A percentile compares a stretch with the other conserved stretches of the same genome.
phyloP scores from a whole-genome alignment of 2,888 invertebrate genomes.

The Ormyrus pomaceus region DNA sequence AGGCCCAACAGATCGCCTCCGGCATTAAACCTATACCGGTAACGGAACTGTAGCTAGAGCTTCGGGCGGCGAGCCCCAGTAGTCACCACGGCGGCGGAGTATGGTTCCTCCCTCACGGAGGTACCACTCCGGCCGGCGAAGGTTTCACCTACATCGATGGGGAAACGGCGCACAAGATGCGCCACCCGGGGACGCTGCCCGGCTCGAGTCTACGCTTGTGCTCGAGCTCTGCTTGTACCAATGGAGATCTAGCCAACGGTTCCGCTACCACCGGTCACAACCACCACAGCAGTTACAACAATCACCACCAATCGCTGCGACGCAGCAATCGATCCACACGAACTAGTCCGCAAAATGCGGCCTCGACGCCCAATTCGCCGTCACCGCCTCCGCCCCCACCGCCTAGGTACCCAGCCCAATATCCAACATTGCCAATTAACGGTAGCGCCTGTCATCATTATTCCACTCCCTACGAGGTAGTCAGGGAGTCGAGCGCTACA shows the following conservation, averaged over 20 bases:
- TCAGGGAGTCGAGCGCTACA: slow-evolving; percentile 39
- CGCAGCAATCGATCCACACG: slow-evolving; percentile 56
- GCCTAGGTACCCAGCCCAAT: slow-evolving; percentile 66
- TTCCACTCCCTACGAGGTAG: slow-evolving; percentile 61
- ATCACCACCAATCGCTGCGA: slow-evolving; percentile 55
- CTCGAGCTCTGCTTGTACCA: slow-evolving; percentile 54
- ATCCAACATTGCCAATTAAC: slow-evolving; percentile 72
- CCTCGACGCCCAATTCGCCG: slow-evolving; percentile 45
- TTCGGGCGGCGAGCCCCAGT: slow-evolving; percentile 86
- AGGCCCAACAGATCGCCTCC: slow-evolving; percentile 65
- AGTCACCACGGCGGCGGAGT: slow-evolving; percentile 80
- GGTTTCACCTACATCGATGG: slow-evolving; percentile 87
- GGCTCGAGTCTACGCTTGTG: slow-evolving; percentile 63
- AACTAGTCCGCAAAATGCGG: slow-evolving; percentile 42
- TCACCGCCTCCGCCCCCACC: slow-evolving; percentile 63
- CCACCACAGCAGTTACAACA: slow-evolving; percentile 16
- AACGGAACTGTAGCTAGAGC: slow-evolving; percentile 97
- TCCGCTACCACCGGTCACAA: slow-evolving; percentile 38
- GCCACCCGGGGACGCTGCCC: slow-evolving; percentile 74
- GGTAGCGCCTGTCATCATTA: slow-evolving; percentile 68
- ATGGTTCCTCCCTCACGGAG: slow-evolving; percentile 83
- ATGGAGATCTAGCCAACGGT: slow-evolving; percentile 51
- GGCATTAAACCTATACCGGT: slow-evolving; percentile 86
- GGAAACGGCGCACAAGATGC: slow-evolving; percentile 79
- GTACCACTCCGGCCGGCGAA: slow-evolving; percentile 81